Evolutionary conservation across 2,113 vertebrate species (phyloP), one percentile per base, ranked within the genome.

Genomic region (Hemichromis elongatus): DNA sequence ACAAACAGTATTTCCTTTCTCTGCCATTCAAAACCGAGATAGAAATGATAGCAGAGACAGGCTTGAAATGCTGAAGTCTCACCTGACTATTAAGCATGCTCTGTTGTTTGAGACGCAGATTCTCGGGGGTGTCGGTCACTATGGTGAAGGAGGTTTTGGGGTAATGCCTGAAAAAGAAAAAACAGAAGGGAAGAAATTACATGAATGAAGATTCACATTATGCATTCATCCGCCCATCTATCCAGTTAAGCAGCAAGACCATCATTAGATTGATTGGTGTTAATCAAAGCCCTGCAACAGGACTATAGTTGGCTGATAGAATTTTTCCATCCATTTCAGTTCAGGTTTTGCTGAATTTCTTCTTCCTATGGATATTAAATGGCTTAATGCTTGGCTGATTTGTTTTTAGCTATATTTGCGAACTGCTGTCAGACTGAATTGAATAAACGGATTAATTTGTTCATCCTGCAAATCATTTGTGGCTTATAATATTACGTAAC

Each of bases 61-160:
- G 30, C 13, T 7, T 5, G 42, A 12, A 6, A 7, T 7, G 21
- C 2, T 54, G 2, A 37, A 3, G 14, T 45, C 92, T 87, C 91
- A 99, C 98, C 97, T 97, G 98, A 94, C 98, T 99, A 92, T 99
- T 98, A 66, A 99, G 96, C 95, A 98, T 96, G 1, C 93, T 99
- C 96, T 99, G 98, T 87, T 99, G 98, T 94, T 98, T 99, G 28
- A 99, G 97, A 1, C 98, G 97, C 85, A 99, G 96, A 85, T 99
- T 99, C 96, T 99, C 98, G 0, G 98, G 98, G 4, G 98, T 99
- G 92, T 99, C 98, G 0, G 97, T 97, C 95, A 99, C 98, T 55
- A 97, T 98, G 92, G 98, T 99, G 96, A 98, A 99, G 85, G 98
- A 97, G 42, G 97, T 97, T 96, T 99, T 99, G 26, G 98, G 98